Base-by-base conservation (phyloP, 2,888 invertebrate species). In the Buathra laborator region DNA sequence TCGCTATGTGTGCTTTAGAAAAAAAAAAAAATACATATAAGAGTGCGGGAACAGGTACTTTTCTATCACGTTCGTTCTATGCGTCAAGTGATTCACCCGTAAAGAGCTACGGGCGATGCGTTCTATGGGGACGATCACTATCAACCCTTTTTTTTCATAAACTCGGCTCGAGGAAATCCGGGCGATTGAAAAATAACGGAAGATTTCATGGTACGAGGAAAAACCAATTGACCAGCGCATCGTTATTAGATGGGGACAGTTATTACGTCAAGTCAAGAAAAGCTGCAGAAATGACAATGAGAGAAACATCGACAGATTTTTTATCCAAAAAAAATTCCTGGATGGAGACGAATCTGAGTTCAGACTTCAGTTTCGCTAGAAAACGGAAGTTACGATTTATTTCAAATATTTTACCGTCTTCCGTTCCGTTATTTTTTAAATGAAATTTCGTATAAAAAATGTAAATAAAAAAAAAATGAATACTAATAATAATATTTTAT, bases 171-270 rank as follows among this genome's bases (percentile, higher is more conserved):
- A 24, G 9, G n/a, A n/a, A 43, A 72, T 29, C 24, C 4, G 24
- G 5, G 43, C 82, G 86, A 86, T 87, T 84, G 86, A 86, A 87
- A 86, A 66, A 80, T 82, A 68, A 67, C 1, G 9, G 3, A 53
- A 19, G 10, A 9, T 16, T 51, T 19, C 6, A 16, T 19, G 10
- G 7, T 3, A 7, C 7, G 1, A 16, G 16, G 2, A 3, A 4
- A 7, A 1, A 9, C 2, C 9, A 16, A 3, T 4, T 16, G 4
- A 9, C 9, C 9, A 16, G 16, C 7, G 16, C 0, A 6, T 19
- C 0, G 53, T 9, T 2, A 6, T 53, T 16, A 9, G 10, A 53
- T 37, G 6, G 7, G 37, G 24, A 2, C 24, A 24, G 24, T 24
- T 24, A 24, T 24, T 24, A 24, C 24, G 24, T 2, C 3, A 24